Conservation (phyloP, 2,797 vertebrate genomes). For the Brotula barbata region DNA sequence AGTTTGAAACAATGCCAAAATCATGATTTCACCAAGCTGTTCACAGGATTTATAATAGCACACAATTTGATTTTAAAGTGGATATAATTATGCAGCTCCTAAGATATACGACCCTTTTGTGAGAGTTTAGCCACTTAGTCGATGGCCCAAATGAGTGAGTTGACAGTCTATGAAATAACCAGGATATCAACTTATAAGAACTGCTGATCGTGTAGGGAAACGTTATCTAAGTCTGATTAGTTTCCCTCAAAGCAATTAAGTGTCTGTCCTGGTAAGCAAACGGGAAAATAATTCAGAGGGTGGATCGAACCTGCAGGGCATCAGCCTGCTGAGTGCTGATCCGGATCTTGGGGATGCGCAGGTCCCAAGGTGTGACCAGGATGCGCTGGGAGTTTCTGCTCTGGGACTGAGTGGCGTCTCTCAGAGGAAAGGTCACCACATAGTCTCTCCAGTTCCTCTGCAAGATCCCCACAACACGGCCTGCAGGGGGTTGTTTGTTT, state of each 20-base stretch:
- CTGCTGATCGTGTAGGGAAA: no score
- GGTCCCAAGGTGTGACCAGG: slow-evolving; percentile 92
- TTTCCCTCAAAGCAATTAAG: neutral
- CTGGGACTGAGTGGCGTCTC: slow-evolving; percentile 86
- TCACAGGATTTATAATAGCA: no score
- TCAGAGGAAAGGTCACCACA: slow-evolving; percentile 90
- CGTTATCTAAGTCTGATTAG: no score
- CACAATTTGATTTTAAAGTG: no score
- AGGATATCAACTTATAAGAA: no score
- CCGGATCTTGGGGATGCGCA: slow-evolving; percentile 92
- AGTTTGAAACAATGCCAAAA: no score
- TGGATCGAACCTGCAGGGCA: slow-evolving; percentile 83
- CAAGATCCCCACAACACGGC: slow-evolving; percentile 89
- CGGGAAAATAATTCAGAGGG: neutral
- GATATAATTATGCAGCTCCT: no score
- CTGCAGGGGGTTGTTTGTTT: slow-evolving; percentile 66
- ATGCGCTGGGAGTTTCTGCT: slow-evolving; percentile 87
- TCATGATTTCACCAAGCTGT: no score
- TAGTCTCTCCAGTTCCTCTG: slow-evolving; percentile 98
- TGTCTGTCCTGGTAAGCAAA: neutral
- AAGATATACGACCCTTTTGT: no score
- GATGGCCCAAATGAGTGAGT: no score
- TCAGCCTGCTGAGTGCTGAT: slow-evolving; percentile 95
- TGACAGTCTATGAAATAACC: no score
- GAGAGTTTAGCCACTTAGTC: no score